Evolutionary conservation across 1,140 invertebrate species (phyloP).

Genomic region (Drosophila pseudoobscura): DNA sequence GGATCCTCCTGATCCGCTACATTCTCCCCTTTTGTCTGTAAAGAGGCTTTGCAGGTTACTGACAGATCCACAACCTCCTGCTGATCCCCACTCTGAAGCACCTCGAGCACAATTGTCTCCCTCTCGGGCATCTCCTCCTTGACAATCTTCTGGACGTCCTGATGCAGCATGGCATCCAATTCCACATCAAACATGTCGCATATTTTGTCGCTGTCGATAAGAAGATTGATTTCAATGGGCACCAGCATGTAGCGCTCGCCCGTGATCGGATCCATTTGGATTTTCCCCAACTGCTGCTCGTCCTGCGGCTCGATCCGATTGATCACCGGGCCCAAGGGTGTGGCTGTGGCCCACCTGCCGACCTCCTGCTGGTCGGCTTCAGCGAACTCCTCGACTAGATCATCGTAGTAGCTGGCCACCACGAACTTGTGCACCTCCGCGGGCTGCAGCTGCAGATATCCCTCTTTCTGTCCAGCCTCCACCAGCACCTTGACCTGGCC

Average conservation of each 20-base stretch:
- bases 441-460: slow-evolving; percentile 24
- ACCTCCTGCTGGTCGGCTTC: not conserved
- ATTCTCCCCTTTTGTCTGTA: too few relatives aligned
- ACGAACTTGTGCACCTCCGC: slow-evolving; percentile 37
- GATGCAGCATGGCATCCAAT: too few relatives aligned
- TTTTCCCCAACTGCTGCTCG: slow-evolving; percentile 11
- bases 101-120: too few relatives aligned
- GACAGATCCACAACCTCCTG: too few relatives aligned
- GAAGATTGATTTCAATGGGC: slow-evolving; percentile 44
- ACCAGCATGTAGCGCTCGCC: slow-evolving; percentile 55
- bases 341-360: not conserved
- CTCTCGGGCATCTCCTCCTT: too few relatives aligned
- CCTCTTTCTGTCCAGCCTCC: slow-evolving; percentile 2
- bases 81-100: too few relatives aligned
- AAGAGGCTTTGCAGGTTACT: too few relatives aligned
- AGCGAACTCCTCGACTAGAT: not conserved
- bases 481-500: slow-evolving; percentile 31
- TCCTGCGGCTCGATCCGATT: slow-evolving; percentile 3
- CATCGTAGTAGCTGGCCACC: not conserved
- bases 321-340: not conserved
- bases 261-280: slow-evolving; percentile 26
- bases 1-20: too few relatives aligned
- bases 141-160: too few relatives aligned
- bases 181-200: too few relatives aligned
- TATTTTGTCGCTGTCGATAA: slow-evolving; percentile 16